Evolutionary conservation across 2,888 invertebrate genomes (phyloP).

Genomic region (Rhodophaea formosa): DNA sequence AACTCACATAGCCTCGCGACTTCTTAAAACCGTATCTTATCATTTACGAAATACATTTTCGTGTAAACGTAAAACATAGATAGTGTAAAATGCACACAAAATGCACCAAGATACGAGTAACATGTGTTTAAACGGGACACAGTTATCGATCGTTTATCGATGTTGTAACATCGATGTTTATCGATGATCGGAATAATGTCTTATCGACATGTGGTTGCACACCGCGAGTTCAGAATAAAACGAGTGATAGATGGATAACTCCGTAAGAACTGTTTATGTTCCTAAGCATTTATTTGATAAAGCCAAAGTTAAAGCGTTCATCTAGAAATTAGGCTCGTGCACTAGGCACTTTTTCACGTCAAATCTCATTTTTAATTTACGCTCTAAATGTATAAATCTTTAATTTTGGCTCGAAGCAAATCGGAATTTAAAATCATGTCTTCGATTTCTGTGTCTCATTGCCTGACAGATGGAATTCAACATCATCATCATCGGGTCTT

Average conservation of each 20-base stretch:
- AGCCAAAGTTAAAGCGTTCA: too few species aligned
- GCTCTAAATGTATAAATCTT: too few species aligned
- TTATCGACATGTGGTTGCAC: conserved; percentile 10
- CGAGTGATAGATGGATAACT: not conserved
- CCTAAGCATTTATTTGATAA: too few species aligned
- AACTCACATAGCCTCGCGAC: conserved; percentile 2
- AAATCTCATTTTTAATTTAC: too few species aligned
- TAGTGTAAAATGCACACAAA: conserved; percentile 31
- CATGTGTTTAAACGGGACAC: conserved; percentile 43
- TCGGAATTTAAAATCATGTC: too few species aligned
- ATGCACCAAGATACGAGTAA: conserved; percentile 30
- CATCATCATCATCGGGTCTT: too few species aligned
- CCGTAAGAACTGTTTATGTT: too few species aligned
- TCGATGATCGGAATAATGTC: conserved; percentile 35
- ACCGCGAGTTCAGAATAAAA: conserved; percentile 18
- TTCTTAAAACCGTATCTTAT: conserved; percentile 18
- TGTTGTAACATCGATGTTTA: conserved; percentile 40
- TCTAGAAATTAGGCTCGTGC: too few species aligned
- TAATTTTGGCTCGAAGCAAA: too few species aligned
- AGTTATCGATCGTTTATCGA: conserved; percentile 46
- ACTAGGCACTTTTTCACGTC: too few species aligned
- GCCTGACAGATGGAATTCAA: too few species aligned
- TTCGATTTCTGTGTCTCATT: too few species aligned
- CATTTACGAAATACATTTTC: conserved; percentile 12
- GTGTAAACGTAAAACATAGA: conserved; percentile 14